Evolutionary conservation across 2,797 vertebrate species (phyloP), one percentile per base, ranked within the genome.

Genomic region (Sorex maritimensis): DNA sequence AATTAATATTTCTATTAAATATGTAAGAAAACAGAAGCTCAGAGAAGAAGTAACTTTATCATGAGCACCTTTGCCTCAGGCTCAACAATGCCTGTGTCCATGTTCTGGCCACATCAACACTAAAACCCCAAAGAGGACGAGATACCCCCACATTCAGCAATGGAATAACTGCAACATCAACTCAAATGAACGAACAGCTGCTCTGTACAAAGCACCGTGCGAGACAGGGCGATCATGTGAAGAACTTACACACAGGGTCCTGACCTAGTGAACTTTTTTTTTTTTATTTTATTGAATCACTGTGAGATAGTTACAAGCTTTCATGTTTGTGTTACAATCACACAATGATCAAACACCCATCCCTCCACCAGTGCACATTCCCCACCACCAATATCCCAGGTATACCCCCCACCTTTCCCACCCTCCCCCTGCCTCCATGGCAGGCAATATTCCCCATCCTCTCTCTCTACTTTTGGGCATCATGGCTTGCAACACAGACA

Each of bases 231-330:
- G 72, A 81, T 15, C 78, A 17, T 13, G 44, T 2, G 17, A 94
- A 93, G 93, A 52, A 80, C 58, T 80, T 38, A 90, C 93, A 19
- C 34, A n/a, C 9, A 83, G 11, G 63, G 3, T 34, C 58, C 65
- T 46, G 90, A 24, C 5, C 2, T 8, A 82, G 34, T 44, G 49
- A 58, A 82, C 46, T 88, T 86, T 73, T 75, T 44, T 34, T 34
- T 34, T n/a, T n/a, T n/a, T n/a, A 34, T 34, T 34, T 34, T 34
- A 34, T 34, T 34, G 34, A 34, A 34, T 34, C 34, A 34, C 34
- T 34, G 34, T 34, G 34, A 34, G 34, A 34, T 34, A 34, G 34
- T 34, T 34, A 34, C 34, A 34, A 34, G 34, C 34, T 34, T 34
- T 34, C 34, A 34, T 34, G 34, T 34, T 34, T 34, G 34, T 34